Conservation (phyloP, 2,797 vertebrate species). For the Etheostoma perlongum region DNA sequence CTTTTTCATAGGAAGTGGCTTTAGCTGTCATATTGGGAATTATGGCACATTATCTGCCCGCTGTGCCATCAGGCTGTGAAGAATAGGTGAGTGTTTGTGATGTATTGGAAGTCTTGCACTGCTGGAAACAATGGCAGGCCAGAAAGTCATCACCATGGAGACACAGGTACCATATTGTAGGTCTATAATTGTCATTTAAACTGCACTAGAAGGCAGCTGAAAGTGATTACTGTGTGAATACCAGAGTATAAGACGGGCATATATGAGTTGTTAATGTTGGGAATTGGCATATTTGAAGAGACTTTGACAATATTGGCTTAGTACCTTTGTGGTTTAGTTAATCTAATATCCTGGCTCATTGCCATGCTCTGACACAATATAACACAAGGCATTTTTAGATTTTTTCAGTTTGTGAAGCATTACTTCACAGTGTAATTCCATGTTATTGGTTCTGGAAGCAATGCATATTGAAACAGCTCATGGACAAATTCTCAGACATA, state of each 20-base stretch:
- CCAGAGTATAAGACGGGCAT: neutral
- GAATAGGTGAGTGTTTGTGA: constrained; percentile 4
- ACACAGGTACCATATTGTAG: neutral
- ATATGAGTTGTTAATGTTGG: constrained; percentile 1
- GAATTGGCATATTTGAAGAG: constrained; percentile 13
- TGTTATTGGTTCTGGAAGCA: neutral
- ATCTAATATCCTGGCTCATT: constrained; percentile 12
- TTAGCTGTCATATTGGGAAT: constrained; percentile 36
- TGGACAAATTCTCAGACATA: neutral
- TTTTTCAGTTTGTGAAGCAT: neutral
- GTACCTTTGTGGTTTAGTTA: constrained; percentile 12
- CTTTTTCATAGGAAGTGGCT: constrained; percentile 39
- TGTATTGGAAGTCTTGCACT: neutral
- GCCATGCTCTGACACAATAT: neutral
- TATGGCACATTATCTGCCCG: constrained; percentile 13
- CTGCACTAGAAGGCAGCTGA: constrained; percentile 3
- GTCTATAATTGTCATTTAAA: neutral
- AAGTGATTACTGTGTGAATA: constrained; percentile 15
- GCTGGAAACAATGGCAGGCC: neutral
- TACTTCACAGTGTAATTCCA: neutral
- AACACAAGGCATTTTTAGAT: neutral
- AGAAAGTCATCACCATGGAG: neutral
- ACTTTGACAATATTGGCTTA: constrained; percentile 19
- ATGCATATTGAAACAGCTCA: constrained; percentile 4
- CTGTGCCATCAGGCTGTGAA: neutral